These are phyloP conservation scores for Elysia crispata DNA, from an alignment of 2,888 invertebrate genomes.

Conservation along the genomic window DNA sequence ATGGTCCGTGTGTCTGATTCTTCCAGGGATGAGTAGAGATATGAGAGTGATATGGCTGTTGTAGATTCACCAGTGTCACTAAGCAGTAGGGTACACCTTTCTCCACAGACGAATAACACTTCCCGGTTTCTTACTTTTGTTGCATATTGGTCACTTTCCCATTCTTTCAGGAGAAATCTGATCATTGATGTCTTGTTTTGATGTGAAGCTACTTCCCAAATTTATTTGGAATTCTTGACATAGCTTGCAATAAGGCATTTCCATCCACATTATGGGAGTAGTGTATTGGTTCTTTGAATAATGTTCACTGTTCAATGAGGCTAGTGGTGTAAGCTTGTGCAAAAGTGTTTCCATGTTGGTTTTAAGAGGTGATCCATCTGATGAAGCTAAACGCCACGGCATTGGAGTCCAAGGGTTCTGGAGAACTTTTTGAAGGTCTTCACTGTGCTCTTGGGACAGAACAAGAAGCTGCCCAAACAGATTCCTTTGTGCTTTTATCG, in stretches of 20 bases:
- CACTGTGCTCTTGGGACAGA: slow-evolving; percentile 5
- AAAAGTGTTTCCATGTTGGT: neutral
- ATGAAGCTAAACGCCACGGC: neutral
- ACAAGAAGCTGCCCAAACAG: slow-evolving; percentile 13
- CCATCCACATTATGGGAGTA: neutral
- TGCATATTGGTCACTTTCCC: too few relatives aligned
- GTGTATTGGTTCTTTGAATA: neutral
- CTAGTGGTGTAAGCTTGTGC: neutral
- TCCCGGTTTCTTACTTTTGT: too few relatives aligned
- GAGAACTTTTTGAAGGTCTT: slow-evolving; percentile 1
- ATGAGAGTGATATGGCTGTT: neutral
- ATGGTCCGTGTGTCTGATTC: neutral
- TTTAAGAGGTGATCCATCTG: slow-evolving; percentile 3
- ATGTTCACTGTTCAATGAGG: neutral
- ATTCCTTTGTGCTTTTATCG: neutral
- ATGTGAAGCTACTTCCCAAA: neutral
- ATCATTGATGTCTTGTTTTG: too few relatives aligned
- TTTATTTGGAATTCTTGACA: neutral
- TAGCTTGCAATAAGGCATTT: neutral
- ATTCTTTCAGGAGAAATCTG: too few relatives aligned
- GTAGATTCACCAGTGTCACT: neutral
- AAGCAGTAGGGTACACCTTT: neutral
- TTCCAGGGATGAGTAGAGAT: neutral
- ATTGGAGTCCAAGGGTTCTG: neutral
- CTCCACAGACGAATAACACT: neutral